These are phyloP conservation scores for Prinia subflava DNA, from an alignment of 2,113 vertebrate species.

Conservation along the genomic window DNA sequence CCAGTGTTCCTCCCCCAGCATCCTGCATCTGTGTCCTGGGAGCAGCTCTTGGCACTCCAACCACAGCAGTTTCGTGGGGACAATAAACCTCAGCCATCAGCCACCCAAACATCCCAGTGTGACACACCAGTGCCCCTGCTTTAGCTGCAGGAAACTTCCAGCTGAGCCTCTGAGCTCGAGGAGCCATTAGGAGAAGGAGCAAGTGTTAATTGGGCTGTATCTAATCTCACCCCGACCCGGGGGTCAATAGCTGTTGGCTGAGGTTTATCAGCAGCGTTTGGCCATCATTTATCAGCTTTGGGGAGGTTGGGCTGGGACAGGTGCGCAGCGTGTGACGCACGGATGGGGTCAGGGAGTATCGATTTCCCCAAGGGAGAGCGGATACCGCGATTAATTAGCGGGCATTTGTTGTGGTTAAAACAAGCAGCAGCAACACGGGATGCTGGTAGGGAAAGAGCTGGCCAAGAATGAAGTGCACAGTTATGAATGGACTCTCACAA, in stretches of 20 bases:
- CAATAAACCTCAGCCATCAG: neutral
- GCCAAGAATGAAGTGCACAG: neutral
- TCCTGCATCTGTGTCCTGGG: neutral
- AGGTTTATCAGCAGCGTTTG: constrained; percentile 29
- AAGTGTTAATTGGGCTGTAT: neutral
- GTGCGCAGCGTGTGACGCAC: neutral
- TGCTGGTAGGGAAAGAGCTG: neutral
- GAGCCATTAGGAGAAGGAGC: neutral
- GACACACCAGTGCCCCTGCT: neutral
- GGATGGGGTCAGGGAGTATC: neutral
- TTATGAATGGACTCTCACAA: neutral
- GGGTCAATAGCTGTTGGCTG: neutral
- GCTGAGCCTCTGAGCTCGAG: neutral
- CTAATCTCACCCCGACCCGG: constrained; percentile 11
- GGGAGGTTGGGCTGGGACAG: neutral
- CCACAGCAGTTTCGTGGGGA: neutral
- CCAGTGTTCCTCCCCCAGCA: neutral
- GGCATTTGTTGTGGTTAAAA: neutral
- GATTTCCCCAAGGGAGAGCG: neutral
- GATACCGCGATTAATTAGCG: neutral
- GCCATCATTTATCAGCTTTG: neutral
- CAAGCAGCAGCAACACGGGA: neutral
- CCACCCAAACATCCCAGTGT: neutral
- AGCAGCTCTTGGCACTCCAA: neutral
- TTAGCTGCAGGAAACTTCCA: neutral